Evolutionary conservation across 1,140 invertebrate species (phyloP), one percentile per base, ranked within the genome.

Genomic region (Eumeta japonica): DNA sequence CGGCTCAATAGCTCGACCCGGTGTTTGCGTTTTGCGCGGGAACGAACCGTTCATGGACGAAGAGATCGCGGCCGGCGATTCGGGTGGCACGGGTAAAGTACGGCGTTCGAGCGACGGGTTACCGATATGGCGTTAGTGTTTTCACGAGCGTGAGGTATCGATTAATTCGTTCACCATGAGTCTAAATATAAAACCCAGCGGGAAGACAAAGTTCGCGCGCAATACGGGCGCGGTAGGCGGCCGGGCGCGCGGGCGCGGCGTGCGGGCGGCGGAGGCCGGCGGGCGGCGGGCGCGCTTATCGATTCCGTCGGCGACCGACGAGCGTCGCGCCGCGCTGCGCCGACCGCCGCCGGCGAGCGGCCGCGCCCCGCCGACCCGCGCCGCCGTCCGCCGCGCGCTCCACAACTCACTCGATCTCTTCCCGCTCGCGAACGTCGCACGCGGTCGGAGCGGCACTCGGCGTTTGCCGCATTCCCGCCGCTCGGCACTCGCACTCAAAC

Each of bases 101-200:
- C n/a, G n/a, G n/a, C n/a, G n/a, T n/a, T n/a, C n/a, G n/a, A n/a
- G n/a, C n/a, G n/a, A n/a, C n/a, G n/a, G n/a, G n/a, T n/a, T n/a
- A n/a, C n/a, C n/a, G n/a, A n/a, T n/a, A n/a, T n/a, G n/a, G n/a
- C n/a, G n/a, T n/a, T n/a, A n/a, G n/a, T n/a, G n/a, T n/a, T n/a
- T n/a, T n/a, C n/a, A n/a, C n/a, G n/a, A n/a, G n/a, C n/a, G n/a
- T n/a, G n/a, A n/a, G n/a, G n/a, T 24, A 73, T 73, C 55, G 68
- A 73, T 71, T 61, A 70, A 71, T 71, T 62, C 64, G 67, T 73
- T 73, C 56, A 65, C 62, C 61, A 65, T 64, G 65, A 58, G 63
- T 73, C 68, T 73, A 71, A 73, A 73, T 73, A 73, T 73, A 73
- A 73, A 73, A 73, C 68, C 68, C 62, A 53, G 62, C 68, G 59